These are phyloP conservation scores for Bombus picipes DNA, from an alignment of 1,140 invertebrate species.

Conservation along the genomic window DNA sequence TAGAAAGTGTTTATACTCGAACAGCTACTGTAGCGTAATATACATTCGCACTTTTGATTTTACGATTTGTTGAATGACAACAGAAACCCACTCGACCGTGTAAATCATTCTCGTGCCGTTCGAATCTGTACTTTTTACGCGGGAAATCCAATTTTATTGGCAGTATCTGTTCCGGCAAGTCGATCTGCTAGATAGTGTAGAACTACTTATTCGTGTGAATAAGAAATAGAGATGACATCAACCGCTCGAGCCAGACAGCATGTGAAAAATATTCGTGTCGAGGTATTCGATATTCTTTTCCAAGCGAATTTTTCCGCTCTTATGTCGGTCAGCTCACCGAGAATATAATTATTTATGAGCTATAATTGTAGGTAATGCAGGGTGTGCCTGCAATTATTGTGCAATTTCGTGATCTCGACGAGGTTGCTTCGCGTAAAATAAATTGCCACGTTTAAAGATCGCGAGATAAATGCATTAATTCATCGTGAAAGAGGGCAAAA, in stretches of 20 bases:
- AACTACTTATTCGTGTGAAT: not conserved
- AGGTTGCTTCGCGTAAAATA: conserved; percentile 29
- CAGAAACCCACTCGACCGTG: conserved; percentile 1
- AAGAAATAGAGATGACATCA: conserved; percentile 35
- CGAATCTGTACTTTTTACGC: not conserved
- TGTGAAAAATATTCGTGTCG: conserved; percentile 20
- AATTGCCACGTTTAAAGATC: conserved; percentile 44
- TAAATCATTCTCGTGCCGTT: not conserved
- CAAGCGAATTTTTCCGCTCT: not conserved
- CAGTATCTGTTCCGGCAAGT: not conserved
- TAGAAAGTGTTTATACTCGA: no score
- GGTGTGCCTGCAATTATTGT: conserved; percentile 49
- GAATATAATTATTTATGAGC: conserved; percentile 34
- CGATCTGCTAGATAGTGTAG: not conserved
- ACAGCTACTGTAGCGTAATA: no score
- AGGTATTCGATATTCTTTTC: not conserved
- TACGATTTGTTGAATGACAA: conserved; percentile 10
- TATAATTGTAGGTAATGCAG: conserved; percentile 35
- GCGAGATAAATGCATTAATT: conserved; percentile 34
- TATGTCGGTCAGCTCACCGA: conserved; percentile 5
- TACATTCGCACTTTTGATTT: not conserved
- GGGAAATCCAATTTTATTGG: not conserved
- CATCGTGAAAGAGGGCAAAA: conserved; percentile 19
- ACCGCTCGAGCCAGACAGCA: not conserved
- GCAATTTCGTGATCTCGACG: conserved; percentile 3